Evolutionary conservation across 1,140 invertebrate species (phyloP).

Genomic region (Apocrypta bakeri): DNA sequence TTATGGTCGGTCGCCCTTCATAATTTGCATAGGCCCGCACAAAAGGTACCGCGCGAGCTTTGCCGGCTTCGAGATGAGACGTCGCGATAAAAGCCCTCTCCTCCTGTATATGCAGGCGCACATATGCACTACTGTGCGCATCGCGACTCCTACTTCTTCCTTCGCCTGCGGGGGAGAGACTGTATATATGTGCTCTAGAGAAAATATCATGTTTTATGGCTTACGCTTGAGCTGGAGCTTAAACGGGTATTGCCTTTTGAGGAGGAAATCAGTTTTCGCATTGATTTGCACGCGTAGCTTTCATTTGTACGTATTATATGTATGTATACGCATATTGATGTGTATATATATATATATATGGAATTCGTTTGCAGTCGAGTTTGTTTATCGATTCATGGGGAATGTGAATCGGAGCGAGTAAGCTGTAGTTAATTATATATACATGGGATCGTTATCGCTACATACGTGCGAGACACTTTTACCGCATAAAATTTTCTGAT

Average conservation of each 20-base stretch:
- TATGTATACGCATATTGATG: no score
- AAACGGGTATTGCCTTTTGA: not conserved
- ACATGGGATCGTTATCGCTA: no score
- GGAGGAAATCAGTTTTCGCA: not conserved
- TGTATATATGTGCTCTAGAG: not conserved
- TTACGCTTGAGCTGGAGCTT: not conserved
- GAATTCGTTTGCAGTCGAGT: no score
- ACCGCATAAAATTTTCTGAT: no score
- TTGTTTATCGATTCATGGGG: no score
- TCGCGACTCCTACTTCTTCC: not conserved
- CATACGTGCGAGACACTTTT: no score
- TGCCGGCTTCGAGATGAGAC: slow-evolving; percentile 60
- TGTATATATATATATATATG: no score
- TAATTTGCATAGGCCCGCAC: slow-evolving; percentile 67
- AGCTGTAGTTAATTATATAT: no score
- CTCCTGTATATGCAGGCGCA: not conserved
- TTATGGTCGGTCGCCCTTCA: slow-evolving; percentile 62
- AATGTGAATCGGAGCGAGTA: no score
- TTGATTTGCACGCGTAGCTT: not conserved
- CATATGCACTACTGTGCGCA: not conserved
- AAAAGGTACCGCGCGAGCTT: slow-evolving; percentile 63
- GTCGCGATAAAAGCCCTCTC: slow-evolving; percentile 59
- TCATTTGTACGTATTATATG: no score
- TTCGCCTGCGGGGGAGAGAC: slow-evolving; percentile 22
- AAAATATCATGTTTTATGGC: slow-evolving; percentile 32